These are phyloP conservation scores for Dipodomys spectabilis DNA, from an alignment of 2,113 vertebrate genomes.

Conservation along the genomic window DNA sequence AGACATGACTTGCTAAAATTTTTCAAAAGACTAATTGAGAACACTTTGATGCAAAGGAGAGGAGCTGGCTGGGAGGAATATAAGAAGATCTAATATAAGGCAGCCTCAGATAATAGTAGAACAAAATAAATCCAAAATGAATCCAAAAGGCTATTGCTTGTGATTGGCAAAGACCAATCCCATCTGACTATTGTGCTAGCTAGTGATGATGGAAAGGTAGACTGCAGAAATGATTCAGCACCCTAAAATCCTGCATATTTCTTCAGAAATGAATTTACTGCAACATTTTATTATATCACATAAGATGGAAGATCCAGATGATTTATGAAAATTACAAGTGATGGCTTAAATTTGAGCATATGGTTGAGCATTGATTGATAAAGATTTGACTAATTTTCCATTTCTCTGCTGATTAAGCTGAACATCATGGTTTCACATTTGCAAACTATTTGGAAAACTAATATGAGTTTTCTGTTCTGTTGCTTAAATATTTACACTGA, in stretches of 20 bases:
- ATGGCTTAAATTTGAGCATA: constrained; percentile 1
- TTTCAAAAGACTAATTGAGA: background rate
- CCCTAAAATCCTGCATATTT: background rate
- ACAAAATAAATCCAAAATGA: background rate
- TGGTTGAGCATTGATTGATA: constrained; percentile 12
- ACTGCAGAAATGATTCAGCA: background rate
- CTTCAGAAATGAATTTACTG: background rate
- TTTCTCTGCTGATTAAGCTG: background rate
- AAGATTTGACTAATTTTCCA: constrained; percentile 2
- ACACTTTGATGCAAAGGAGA: background rate
- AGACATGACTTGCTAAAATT: background rate
- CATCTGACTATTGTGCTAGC: background rate
- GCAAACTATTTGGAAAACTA: background rate
- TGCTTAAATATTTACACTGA: background rate
- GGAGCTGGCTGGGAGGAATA: background rate
- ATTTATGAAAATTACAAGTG: constrained; percentile 2
- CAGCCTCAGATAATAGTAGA: background rate
- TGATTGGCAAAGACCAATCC: background rate
- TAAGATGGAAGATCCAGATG: background rate
- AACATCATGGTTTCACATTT: background rate
- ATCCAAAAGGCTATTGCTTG: background rate
- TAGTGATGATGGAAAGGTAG: background rate
- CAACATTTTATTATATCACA: background rate
- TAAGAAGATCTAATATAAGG: background rate
- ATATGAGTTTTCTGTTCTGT: constrained; percentile 15